Evolutionary conservation across 2,797 vertebrate species (phyloP), one percentile per base, ranked within the genome.

Genomic region (Aythya fuligula): DNA sequence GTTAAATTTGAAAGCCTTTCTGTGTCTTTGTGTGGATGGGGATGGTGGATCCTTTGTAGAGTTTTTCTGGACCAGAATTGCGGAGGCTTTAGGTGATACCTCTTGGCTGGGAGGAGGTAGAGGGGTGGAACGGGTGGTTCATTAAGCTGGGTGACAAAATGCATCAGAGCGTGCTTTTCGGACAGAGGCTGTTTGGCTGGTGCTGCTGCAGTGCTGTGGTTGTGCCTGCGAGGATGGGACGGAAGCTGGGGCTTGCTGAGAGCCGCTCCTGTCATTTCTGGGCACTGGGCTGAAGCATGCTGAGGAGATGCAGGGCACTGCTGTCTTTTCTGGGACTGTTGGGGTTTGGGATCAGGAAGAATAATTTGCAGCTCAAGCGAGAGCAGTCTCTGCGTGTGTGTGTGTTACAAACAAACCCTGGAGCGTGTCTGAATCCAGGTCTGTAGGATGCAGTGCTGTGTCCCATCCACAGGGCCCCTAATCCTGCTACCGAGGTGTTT

Each of bases 41-140:
- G 36, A 20, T 38, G 75, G 30, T 49, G 7, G 11, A 6, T 14
- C 12, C n/a, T 90, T 39, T 64, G 30, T n/a, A 41, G 27, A 41
- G 12, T 7, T 77, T 67, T 62, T 72, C 41, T 62, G 58, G 45
- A 54, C 34, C 15, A 19, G 30, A 57, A 75, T 38, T 88, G 57
- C n/a, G 77, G 39, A 75, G 45, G 8, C 18, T 95, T 89, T 82
- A 66, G 8, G 3, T 22, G 28, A 1, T 57, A 6, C 49, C 21
- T 53, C 17, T 13, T 9, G 13, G 27, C 2, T 13, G 3, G 8
- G 38, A 6, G 2, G 3, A 47, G 51, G 15, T 28, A 28, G 19
- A 18, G 61, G 27, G 27, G 38, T 64, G 30, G 6, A 65, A 25
- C 3, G 1, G 13, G 6, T 8, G 11, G 67, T 88, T 78, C 28